These are phyloP conservation scores for Aptenodytes forsteri DNA, from an alignment of 2,113 vertebrate genomes.

Conservation along the genomic window DNA sequence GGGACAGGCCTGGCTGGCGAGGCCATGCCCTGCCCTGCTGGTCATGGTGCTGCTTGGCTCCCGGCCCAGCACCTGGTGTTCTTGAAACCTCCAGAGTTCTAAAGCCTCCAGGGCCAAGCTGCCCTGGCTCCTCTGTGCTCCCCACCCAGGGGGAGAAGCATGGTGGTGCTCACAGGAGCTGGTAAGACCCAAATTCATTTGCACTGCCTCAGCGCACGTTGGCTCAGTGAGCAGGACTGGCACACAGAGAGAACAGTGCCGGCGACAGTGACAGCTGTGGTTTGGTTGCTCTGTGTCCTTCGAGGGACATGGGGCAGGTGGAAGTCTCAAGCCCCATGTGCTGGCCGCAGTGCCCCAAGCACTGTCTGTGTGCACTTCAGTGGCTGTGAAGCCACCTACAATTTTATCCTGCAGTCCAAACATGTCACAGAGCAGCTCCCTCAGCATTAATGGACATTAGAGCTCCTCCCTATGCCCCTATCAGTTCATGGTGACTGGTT, in stretches of 20 bases:
- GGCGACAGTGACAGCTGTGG: rapidly evolving
- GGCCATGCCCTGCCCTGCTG: too few relatives aligned
- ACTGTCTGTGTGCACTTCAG: rapidly evolving
- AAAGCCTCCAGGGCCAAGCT: background rate
- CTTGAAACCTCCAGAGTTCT: background rate
- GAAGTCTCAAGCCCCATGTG: rapidly evolving
- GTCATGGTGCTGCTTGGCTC: rapidly evolving
- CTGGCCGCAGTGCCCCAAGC: background rate
- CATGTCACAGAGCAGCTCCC: background rate
- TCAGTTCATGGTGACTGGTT: background rate
- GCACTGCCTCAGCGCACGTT: background rate
- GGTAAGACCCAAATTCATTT: background rate
- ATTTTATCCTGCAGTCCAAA: background rate
- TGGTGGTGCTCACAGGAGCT: background rate
- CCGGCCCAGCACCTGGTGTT: too few relatives aligned
- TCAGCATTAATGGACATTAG: background rate
- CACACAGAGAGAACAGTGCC: too few relatives aligned
- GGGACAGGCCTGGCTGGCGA: too few relatives aligned
- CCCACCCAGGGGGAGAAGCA: background rate
- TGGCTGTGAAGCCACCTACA: background rate
- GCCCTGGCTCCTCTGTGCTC: background rate
- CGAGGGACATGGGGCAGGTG: background rate
- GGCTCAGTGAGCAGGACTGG: background rate
- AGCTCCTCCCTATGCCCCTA: background rate
- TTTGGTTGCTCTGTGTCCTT: background rate